Percentiles rank a stretch among this genome's conserved stretches.
phyloP scores from a whole-genome alignment of 2,113 vertebrate species.

The Rhodinocichla rosea region DNA sequence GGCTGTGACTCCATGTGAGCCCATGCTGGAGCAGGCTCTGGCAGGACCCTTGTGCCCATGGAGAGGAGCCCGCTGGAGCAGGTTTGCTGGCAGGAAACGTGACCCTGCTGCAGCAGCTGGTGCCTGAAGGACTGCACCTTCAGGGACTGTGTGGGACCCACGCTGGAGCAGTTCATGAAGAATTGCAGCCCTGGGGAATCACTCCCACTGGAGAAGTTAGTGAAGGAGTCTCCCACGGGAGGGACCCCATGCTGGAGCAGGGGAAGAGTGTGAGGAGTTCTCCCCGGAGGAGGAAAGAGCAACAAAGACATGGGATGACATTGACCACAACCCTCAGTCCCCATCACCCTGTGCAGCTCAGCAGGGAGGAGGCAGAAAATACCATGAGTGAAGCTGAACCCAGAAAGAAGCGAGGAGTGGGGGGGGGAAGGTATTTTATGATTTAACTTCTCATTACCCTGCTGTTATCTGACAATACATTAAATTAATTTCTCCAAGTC shows the following conservation, averaged over 20 bases:
- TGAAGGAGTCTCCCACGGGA: neutral
- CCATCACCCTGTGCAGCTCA: neutral
- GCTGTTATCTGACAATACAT: neutral
- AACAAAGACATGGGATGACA: neutral
- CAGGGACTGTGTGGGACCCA: rapidly evolving
- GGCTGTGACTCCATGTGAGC: neutral
- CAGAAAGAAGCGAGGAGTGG: neutral
- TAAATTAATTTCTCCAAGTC: rapidly evolving
- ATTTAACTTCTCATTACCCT: neutral
- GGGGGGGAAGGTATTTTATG: neutral
- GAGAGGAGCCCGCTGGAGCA: neutral
- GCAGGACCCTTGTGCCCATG: neutral
- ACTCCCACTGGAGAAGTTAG: neutral
- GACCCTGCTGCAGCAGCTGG: neutral
- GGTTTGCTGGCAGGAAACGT: neutral
- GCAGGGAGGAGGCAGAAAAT: neutral
- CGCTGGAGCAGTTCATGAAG: neutral
- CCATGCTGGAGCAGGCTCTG: neutral
- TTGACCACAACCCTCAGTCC: neutral
- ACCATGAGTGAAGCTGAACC: neutral
- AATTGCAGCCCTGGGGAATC: neutral
- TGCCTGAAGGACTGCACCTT: neutral
- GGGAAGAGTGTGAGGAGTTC: neutral
- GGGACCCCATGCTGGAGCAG: neutral
- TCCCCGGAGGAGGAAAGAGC: neutral